Percentiles rank a stretch among this genome's conserved stretches.
phyloP scores from a whole-genome alignment of 2,888 invertebrate species.

The Cistogaster globosa region DNA sequence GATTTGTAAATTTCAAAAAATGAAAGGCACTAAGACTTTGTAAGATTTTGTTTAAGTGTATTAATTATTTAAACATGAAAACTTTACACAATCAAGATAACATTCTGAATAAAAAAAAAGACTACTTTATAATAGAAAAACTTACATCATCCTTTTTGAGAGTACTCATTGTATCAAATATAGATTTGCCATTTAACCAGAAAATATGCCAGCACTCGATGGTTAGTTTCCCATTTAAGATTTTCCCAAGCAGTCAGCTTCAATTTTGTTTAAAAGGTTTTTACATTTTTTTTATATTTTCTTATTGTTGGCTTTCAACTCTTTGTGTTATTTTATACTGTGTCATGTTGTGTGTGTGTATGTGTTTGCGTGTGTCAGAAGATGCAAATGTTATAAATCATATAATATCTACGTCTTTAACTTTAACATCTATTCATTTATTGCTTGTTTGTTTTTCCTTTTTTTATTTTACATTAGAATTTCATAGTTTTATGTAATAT shows the following conservation, averaged over 20 bases:
- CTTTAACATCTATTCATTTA: constrained; percentile 35
- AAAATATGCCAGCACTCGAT: constrained; percentile 68
- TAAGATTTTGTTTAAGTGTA: constrained; percentile 37
- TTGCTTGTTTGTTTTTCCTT: constrained; percentile 3
- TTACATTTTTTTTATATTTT: not conserved
- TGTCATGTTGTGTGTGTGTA: constrained; percentile 9
- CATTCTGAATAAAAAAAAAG: not conserved
- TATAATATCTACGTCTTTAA: constrained; percentile 46
- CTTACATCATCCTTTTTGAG: constrained; percentile 5
- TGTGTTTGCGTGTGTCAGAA: not conserved
- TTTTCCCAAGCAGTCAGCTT: constrained; percentile 46
- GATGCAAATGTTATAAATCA: constrained; percentile 36
- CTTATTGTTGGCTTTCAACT: constrained; percentile 29
- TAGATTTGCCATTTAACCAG: constrained; percentile 63
- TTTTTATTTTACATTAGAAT: constrained; percentile 61
- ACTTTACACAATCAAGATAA: constrained; percentile 29
- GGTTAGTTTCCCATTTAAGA: constrained; percentile 49
- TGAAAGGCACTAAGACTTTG: constrained; percentile 1
- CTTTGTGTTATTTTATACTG: constrained; percentile 54
- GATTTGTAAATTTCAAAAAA: constrained; percentile 57
- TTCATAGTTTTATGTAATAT: constrained; percentile 69
- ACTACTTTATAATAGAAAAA: constrained; percentile 18
- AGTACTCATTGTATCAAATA: not conserved
- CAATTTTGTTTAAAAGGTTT: constrained; percentile 53
- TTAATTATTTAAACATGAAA: constrained; percentile 63